Percentiles rank a stretch among this genome's conserved stretches.
Evolutionary conservation across 2,113 vertebrate genomes (phyloP).

Genomic region (Stomatorhinus ivindoensis): DNA sequence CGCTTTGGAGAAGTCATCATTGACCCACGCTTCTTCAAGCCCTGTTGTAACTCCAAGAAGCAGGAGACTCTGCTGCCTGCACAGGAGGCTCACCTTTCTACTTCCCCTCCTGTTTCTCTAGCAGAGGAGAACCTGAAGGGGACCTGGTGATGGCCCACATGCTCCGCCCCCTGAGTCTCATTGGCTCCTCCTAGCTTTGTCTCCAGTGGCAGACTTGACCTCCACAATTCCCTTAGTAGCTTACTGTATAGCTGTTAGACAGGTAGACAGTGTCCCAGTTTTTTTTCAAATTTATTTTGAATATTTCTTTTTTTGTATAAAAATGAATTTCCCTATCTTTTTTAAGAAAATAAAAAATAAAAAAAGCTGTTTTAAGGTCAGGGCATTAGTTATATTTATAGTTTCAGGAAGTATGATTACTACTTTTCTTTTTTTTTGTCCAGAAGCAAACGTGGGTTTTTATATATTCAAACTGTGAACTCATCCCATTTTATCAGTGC

Average conservation of each 20-base stretch:
- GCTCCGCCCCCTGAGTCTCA: constrained; percentile 29
- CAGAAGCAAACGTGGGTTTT: constrained; percentile 20
- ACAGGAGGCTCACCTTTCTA: constrained; percentile 45
- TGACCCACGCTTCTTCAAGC: constrained; percentile 69
- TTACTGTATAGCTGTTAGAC: constrained; percentile 41
- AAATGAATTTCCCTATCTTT: constrained; percentile 41
- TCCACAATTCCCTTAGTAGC: constrained; percentile 39
- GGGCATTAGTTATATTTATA: constrained; percentile 70
- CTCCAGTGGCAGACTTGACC: constrained; percentile 70
- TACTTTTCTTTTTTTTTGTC: constrained; percentile 15
- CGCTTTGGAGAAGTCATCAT: constrained; percentile 72
- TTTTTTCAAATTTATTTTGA: constrained; percentile 26
- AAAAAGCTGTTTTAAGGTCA: constrained; percentile 22
- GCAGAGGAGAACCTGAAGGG: constrained; percentile 55
- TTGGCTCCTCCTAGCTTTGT: constrained; percentile 58
- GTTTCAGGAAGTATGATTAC: constrained; percentile 39
- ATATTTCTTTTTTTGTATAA: constrained; percentile 37
- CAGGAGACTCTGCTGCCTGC: constrained; percentile 46
- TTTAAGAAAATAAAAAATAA: constrained; percentile 40
- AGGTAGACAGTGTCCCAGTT: constrained; percentile 24
- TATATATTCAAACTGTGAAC: constrained; percentile 21
- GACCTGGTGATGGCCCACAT: constrained; percentile 54
- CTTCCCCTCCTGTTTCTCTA: constrained; percentile 47
- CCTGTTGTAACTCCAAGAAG: constrained; percentile 67
- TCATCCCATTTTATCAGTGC: constrained; percentile 31